phyloP scores from a whole-genome alignment of 2,888 invertebrate species.

The Ectemnius lituratus region DNA sequence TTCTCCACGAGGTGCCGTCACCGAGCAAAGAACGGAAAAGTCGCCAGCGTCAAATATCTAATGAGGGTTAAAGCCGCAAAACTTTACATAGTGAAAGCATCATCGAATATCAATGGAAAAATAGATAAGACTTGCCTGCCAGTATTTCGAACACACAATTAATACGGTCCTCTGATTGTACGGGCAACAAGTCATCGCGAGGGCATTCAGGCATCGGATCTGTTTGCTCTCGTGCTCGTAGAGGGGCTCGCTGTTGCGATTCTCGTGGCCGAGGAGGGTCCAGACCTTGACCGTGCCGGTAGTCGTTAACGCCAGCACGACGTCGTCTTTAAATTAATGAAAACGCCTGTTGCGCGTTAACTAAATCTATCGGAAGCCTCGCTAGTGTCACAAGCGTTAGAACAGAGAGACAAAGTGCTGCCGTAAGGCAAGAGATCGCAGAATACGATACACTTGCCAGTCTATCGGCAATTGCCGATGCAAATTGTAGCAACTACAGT shows the following conservation, averaged over 20 bases:
- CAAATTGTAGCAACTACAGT: too few species aligned
- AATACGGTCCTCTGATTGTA: slow-evolving; percentile 98
- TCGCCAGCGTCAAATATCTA: slow-evolving; percentile 92
- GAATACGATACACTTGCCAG: too few species aligned
- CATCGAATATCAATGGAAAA: not conserved
- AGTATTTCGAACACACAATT: slow-evolving; percentile 97
- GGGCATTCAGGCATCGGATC: slow-evolving; percentile 95
- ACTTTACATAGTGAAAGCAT: not conserved
- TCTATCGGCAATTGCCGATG: too few species aligned
- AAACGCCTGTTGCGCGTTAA: slow-evolving; percentile 61
- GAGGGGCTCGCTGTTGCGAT: slow-evolving; percentile 91
- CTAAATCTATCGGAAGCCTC: slow-evolving; percentile 49
- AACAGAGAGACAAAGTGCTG: not conserved
- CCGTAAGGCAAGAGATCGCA: too few species aligned
- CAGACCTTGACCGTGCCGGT: slow-evolving; percentile 98
- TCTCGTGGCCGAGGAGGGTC: slow-evolving; percentile 94
- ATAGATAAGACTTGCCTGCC: slow-evolving; percentile 85
- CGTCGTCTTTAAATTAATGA: slow-evolving; percentile 88
- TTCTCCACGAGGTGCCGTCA: slow-evolving; percentile 92
- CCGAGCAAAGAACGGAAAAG: slow-evolving; percentile 96
- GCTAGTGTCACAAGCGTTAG: slow-evolving; percentile 50
- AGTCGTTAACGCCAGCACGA: slow-evolving; percentile 95
- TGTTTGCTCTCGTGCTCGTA: slow-evolving; percentile 99
- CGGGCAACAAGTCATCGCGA: slow-evolving; percentile 94
- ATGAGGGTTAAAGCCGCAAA: slow-evolving; percentile 22